phyloP scores from a whole-genome alignment of 2,888 invertebrate genomes.

The Heliconius cydno region DNA sequence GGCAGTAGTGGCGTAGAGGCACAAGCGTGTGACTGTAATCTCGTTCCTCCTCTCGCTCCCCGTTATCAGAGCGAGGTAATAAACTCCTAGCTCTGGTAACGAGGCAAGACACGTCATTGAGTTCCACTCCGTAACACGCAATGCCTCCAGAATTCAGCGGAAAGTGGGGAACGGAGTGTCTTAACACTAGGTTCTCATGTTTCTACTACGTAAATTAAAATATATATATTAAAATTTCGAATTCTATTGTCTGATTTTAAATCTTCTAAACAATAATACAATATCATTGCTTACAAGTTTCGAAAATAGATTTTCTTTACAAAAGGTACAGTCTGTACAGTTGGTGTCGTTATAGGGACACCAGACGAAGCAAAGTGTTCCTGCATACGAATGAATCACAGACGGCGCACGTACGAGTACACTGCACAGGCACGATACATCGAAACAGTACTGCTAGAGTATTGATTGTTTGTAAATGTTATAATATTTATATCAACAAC shows the following conservation, averaged over 20 bases:
- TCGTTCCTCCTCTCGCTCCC: too few species aligned
- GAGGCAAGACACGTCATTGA: too few species aligned
- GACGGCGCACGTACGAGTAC: conserved; percentile 35
- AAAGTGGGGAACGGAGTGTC: too few species aligned
- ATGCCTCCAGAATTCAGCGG: too few species aligned
- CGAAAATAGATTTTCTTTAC: conserved; percentile 1
- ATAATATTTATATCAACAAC: background rate
- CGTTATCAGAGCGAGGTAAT: too few species aligned
- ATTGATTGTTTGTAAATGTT: conserved; percentile 23
- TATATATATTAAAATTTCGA: too few species aligned
- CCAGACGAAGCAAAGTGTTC: conserved; percentile 35
- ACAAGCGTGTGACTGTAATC: too few species aligned
- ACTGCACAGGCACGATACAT: conserved; percentile 33
- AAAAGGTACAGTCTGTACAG: conserved; percentile 9
- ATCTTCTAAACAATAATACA: background rate
- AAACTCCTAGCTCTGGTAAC: too few species aligned
- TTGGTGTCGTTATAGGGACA: conserved; percentile 36
- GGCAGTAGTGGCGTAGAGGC: too few species aligned
- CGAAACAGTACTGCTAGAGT: background rate
- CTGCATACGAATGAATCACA: conserved; percentile 49
- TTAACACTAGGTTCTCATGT: too few species aligned
- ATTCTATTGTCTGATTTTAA: background rate
- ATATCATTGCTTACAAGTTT: background rate
- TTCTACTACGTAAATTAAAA: too few species aligned
- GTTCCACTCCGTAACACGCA: too few species aligned